Percentiles rank a stretch among this genome's conserved stretches.
These are phyloP conservation scores for Drosophila nigricruria DNA, from an alignment of 2,888 invertebrate genomes.

Conservation along the genomic window DNA sequence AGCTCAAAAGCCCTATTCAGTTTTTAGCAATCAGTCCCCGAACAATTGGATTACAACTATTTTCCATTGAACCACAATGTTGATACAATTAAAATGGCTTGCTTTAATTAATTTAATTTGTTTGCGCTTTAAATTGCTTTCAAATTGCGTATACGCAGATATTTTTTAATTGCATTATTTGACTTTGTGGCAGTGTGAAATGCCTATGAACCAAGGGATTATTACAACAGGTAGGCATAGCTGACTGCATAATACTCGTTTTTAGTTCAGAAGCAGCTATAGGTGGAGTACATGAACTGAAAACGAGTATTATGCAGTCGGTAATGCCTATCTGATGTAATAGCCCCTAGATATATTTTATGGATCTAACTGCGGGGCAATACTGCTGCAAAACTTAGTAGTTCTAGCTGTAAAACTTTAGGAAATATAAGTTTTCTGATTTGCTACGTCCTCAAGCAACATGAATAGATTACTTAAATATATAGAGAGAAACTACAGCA, in stretches of 20 bases:
- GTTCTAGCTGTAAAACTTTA: not conserved
- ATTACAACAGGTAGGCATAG: not conserved
- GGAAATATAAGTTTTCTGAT: not conserved
- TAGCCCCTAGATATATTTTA: too few relatives aligned
- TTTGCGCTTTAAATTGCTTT: constrained; percentile 59
- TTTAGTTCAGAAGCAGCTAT: too few relatives aligned
- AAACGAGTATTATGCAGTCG: too few relatives aligned
- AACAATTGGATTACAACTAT: constrained; percentile 44
- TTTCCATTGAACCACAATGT: constrained; percentile 18
- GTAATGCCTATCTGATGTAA: too few relatives aligned
- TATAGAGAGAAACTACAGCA: not conserved
- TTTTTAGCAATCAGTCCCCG: constrained; percentile 7
- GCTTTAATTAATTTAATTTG: constrained; percentile 68
- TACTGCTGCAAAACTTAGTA: too few relatives aligned
- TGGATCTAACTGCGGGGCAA: too few relatives aligned
- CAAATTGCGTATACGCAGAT: constrained; percentile 51
- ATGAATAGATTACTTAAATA: not conserved
- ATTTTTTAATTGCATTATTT: constrained; percentile 59
- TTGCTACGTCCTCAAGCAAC: not conserved
- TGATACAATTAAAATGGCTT: constrained; percentile 33
- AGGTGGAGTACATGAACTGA: too few relatives aligned
- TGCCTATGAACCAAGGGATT: constrained; percentile 3
- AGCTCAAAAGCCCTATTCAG: constrained; percentile 1
- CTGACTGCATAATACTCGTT: not conserved
- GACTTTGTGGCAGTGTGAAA: constrained; percentile 27